These are phyloP conservation scores for Phyllostomus hastatus DNA, from an alignment of 2,113 vertebrate species.

Conservation along the genomic window DNA sequence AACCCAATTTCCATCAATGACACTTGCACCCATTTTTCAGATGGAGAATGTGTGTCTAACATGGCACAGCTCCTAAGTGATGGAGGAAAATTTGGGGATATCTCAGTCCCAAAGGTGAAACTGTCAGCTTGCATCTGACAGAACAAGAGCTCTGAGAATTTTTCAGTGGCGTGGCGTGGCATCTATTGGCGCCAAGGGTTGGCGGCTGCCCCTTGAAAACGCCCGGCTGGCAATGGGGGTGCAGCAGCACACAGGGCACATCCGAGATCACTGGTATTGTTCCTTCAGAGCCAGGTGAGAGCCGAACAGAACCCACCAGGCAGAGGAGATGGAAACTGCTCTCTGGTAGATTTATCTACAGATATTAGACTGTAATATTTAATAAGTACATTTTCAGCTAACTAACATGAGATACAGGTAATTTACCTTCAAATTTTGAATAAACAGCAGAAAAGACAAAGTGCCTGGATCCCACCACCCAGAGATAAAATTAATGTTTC, in stretches of 20 bases:
- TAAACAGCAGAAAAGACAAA: neutral
- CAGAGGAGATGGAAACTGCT: neutral
- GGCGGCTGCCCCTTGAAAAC: neutral
- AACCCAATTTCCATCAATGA: too few species aligned
- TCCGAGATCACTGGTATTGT: neutral
- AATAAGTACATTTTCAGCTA: neutral
- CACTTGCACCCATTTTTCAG: neutral
- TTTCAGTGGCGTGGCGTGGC: neutral
- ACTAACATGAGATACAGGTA: neutral
- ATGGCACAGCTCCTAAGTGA: neutral
- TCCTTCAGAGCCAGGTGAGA: neutral
- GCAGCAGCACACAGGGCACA: too few species aligned
- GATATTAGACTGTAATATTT: neutral
- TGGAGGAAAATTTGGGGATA: neutral
- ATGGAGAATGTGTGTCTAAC: neutral
- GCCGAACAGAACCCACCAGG: neutral
- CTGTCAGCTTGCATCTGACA: neutral
- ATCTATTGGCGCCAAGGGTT: neutral
- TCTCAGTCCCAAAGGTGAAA: neutral
- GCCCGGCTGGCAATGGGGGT: neutral
- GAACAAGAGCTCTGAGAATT: neutral
- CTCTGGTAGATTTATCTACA: neutral
- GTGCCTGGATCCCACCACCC: neutral
- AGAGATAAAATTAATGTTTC: neutral
- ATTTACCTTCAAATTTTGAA: neutral